A percentile compares a stretch with the other conserved stretches of the same genome.
Conservation (phyloP, 2,797 vertebrate species). For the Myoxocephalus aenaeus region DNA sequence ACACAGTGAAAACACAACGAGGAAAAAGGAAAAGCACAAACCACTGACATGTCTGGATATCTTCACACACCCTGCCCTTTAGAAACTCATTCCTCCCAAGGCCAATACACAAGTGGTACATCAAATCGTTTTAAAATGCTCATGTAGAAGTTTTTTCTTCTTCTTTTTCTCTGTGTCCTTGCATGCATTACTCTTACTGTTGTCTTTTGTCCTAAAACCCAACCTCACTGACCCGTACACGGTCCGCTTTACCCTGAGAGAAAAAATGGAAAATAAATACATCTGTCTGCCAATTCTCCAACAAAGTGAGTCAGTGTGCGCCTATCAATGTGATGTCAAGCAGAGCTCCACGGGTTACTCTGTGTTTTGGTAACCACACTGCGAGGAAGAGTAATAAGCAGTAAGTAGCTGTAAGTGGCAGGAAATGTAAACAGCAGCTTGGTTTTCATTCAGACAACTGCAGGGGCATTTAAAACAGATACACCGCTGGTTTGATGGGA, state of each 20-base stretch:
- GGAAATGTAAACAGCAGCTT: conserved; percentile 70
- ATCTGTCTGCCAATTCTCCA: conserved; percentile 48
- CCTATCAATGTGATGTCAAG: conserved; percentile 66
- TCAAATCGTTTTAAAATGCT: conserved; percentile 34
- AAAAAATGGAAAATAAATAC: conserved; percentile 57
- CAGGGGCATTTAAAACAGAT: conserved; percentile 31
- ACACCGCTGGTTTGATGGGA: conserved; percentile 18
- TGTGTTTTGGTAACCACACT: conserved; percentile 70
- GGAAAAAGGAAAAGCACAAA: conserved; percentile 56
- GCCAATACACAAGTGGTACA: conserved; percentile 53
- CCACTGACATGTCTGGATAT: conserved; percentile 73
- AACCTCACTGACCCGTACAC: conserved; percentile 31
- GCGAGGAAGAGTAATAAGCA: conserved; percentile 62
- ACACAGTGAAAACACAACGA: conserved; percentile 66
- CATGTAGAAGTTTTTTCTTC: background rate
- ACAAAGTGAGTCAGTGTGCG: conserved; percentile 52
- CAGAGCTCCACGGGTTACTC: conserved; percentile 55
- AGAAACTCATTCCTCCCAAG: conserved; percentile 57
- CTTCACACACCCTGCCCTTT: conserved; percentile 61
- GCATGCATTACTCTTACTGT: conserved; percentile 7
- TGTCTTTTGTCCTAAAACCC: conserved; percentile 46
- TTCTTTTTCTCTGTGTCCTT: background rate
- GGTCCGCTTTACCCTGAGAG: conserved; percentile 27
- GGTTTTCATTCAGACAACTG: conserved; percentile 63
- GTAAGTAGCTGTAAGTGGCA: conserved; percentile 71